These are phyloP conservation scores for Pangasianodon gigas DNA, from an alignment of 2,113 vertebrate genomes.

Conservation along the genomic window DNA sequence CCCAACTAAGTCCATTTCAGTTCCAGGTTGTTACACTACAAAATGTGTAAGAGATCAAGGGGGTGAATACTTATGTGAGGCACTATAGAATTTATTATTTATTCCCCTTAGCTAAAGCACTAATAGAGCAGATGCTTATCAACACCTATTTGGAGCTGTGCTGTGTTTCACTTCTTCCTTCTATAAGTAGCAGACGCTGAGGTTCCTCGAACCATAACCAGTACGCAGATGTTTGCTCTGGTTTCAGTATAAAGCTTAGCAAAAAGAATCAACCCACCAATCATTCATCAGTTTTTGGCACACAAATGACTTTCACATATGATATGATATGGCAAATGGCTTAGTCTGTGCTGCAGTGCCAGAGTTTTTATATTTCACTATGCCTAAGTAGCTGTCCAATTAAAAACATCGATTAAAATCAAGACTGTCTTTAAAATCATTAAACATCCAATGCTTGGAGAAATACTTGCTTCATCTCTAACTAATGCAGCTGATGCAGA, in stretches of 20 bases:
- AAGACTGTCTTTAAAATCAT: not conserved
- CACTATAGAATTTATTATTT: not conserved
- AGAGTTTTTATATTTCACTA: not conserved
- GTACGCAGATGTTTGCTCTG: constrained; percentile 28
- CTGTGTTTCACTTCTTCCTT: constrained; percentile 61
- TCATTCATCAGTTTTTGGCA: not conserved
- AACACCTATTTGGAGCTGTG: constrained; percentile 3
- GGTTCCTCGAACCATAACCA: constrained; percentile 46
- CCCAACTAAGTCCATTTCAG: not conserved
- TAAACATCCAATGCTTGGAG: not conserved
- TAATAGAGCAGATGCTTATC: not conserved
- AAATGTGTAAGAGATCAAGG: not conserved
- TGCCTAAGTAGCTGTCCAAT: not conserved
- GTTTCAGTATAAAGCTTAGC: not conserved
- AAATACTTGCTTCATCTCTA: not conserved
- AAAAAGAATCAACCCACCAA: not conserved
- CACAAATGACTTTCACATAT: not conserved
- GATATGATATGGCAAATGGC: not conserved
- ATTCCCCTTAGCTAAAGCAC: not conserved
- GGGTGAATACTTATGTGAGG: not conserved
- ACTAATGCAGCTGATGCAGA: too few relatives aligned
- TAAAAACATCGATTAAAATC: not conserved
- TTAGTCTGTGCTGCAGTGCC: not conserved
- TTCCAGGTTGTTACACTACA: not conserved
- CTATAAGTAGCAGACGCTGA: constrained; percentile 41